Percentiles rank a stretch among this genome's conserved stretches.
Conservation (phyloP, 2,113 vertebrate genomes). For the Bufo bufo region DNA sequence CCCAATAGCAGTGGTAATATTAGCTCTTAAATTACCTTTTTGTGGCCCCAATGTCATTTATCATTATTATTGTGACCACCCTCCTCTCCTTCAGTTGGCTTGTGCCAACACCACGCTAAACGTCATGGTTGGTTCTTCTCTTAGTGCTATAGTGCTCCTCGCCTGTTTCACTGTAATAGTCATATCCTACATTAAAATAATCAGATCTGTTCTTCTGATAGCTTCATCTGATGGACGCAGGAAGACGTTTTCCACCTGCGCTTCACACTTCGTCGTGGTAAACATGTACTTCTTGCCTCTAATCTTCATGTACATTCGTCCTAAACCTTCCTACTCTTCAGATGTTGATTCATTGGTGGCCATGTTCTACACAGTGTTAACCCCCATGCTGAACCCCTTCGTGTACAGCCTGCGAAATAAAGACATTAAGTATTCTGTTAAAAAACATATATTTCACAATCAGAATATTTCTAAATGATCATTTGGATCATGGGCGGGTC, state of each 20-base stretch:
- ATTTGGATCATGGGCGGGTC: no score
- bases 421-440: not conserved
- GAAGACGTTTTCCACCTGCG: not conserved
- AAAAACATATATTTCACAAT: not conserved
- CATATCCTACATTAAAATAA: not conserved
- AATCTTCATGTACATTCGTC: slow-evolving; percentile 4
- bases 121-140: not conserved
- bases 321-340: not conserved
- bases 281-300: slow-evolving; percentile 23
- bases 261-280: not conserved
- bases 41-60: not conserved
- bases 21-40: slow-evolving; percentile 52
- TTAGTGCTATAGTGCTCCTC: not conserved
- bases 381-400: not conserved
- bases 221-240: not conserved
- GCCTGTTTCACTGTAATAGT: not conserved
- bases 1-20: not conserved
- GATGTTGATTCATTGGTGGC: slow-evolving; percentile 19
- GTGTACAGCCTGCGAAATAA: no score
- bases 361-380: not conserved
- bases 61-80: slow-evolving; percentile 3
- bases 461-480: no score
- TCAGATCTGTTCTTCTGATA: not conserved
- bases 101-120: not conserved
- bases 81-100: not conserved